Evolutionary conservation across 2,888 invertebrate genomes (phyloP), one percentile per base, ranked within the genome.

Genomic region (Xylota sylvarum): DNA sequence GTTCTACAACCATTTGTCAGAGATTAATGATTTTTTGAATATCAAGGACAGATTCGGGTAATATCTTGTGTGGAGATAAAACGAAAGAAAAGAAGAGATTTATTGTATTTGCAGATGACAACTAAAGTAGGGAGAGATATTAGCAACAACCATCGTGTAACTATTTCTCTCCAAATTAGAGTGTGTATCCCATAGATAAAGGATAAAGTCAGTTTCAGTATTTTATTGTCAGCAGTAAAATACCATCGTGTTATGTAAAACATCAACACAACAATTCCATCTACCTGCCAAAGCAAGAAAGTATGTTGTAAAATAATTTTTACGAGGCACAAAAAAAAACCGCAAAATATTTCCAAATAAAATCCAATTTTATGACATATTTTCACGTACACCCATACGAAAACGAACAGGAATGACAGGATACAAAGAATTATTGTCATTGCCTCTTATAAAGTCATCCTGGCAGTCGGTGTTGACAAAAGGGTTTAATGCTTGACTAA

Each of bases 401-500:
- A 1, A 2, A 3, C 23, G 23, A 1, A 48, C 5, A 10, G 5
- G 19, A 50, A 50, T 12, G 19, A 48, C 12, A 43, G 2, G 14
- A 43, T 35, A 35, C 35, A 35, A 14, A 43, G 43, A 14, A 43
- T 14, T 14, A 35, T 35, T 35, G 35, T 23, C 23, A 23, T 23
- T 23, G 23, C 14, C 5, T 43, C 1, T 43, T 43, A 12, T 23
- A 23, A 19, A 23, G 23, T 0, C 19, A 5, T 23, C 50, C 12
- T 50, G 23, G 19, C 23, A 23, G 23, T 10, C 10, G 9, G 23
- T 23, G 50, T 23, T 19, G 50, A 50, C 19, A 50, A 19, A 48
- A 23, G 50, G 50, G 10, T 48, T 50, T 50, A 23, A 50, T 50
- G 50, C 9, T 7, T 19, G 50, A 10, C 50, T 50, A 50, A 50